A percentile compares a stretch with the other conserved stretches of the same genome.
phyloP scores from a whole-genome alignment of 2,113 vertebrate genomes.

The Triplophysa dalaica region DNA sequence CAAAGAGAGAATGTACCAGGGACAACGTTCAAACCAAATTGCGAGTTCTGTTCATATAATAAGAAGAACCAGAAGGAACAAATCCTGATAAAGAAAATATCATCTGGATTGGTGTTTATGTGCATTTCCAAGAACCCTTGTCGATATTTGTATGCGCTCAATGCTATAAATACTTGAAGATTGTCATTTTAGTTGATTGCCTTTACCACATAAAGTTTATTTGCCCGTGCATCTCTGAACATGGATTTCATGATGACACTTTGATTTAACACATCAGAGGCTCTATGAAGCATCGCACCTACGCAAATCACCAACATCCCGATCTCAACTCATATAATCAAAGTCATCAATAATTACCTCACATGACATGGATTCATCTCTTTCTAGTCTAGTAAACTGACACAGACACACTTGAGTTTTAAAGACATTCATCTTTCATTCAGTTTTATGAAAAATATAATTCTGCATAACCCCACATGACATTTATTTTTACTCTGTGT shows the following conservation, averaged over 20 bases:
- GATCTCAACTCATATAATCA: constrained; percentile 24
- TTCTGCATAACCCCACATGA: too few relatives aligned
- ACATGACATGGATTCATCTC: constrained; percentile 15
- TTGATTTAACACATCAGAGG: background rate
- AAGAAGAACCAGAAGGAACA: too few relatives aligned
- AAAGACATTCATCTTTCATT: background rate
- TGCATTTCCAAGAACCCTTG: background rate
- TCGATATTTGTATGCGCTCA: background rate
- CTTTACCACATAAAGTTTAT: background rate
- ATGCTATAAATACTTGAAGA: background rate
- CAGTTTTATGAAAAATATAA: too few relatives aligned
- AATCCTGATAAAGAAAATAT: background rate
- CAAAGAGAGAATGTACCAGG: background rate
- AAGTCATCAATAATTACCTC: constrained; percentile 29
- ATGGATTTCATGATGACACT: constrained; percentile 34
- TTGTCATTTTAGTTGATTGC: background rate
- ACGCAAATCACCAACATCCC: background rate
- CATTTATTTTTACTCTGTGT: too few relatives aligned
- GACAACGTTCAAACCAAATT: background rate
- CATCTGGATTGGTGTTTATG: background rate
- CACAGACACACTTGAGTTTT: background rate
- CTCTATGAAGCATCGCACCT: constrained; percentile 25
- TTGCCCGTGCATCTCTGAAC: background rate
- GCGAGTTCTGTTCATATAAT: background rate
- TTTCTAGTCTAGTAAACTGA: background rate